These are phyloP conservation scores for Nebria salina DNA, from an alignment of 2,888 invertebrate species.

Conservation along the genomic window DNA sequence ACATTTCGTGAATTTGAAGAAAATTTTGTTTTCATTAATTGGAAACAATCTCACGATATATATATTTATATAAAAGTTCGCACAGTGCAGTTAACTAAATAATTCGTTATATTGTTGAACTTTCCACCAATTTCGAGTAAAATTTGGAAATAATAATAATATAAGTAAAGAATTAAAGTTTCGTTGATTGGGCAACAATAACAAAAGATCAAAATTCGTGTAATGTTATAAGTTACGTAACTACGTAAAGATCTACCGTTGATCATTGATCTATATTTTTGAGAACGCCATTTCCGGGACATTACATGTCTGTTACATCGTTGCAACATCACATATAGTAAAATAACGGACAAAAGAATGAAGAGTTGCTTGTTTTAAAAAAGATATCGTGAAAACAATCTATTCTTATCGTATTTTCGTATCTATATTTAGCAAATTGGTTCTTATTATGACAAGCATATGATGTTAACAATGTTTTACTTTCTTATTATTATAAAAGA, in stretches of 20 bases:
- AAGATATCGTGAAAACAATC: not conserved
- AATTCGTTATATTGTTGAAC: too few species aligned
- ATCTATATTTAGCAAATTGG: not conserved
- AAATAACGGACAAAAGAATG: not conserved
- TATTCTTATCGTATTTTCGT: not conserved
- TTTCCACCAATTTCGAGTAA: too few species aligned
- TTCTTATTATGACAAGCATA: not conserved
- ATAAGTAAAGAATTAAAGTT: not conserved
- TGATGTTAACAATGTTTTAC: not conserved
- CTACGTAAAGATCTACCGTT: not conserved
- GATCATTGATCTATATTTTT: conserved; percentile 13
- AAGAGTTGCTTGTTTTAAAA: not conserved
- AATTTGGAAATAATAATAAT: not conserved
- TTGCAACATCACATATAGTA: not conserved
- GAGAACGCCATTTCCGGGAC: conserved; percentile 8
- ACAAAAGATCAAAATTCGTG: not conserved
- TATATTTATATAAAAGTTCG: too few species aligned
- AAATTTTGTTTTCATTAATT: conserved; percentile 12
- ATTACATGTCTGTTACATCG: not conserved
- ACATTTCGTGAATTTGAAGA: not conserved
- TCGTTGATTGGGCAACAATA: not conserved
- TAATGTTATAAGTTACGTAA: not conserved
- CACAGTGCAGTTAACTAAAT: too few species aligned
- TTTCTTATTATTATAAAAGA: not conserved
- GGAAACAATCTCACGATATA: not conserved